Evolutionary conservation across 2,888 invertebrate species (phyloP), one percentile per base, ranked within the genome.

Genomic region (Muscina levida): DNA sequence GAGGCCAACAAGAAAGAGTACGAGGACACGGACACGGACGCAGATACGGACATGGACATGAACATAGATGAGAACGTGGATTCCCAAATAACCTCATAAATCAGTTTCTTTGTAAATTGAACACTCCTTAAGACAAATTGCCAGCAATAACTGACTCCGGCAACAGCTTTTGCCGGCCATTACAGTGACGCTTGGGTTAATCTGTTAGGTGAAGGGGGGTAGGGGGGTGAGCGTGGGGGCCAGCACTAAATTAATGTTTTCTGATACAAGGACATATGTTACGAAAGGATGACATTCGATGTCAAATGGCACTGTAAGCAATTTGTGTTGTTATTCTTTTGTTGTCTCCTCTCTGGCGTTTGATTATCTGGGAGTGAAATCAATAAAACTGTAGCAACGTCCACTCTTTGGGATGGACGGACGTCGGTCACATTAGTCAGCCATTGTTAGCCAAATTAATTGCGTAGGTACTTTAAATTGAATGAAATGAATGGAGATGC

Each of bases 1-100:
- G 37, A 37, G 37, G 37, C 37, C 37, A 37, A 37, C 37, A 6
- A 51, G 51, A 10, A 22, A 22, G 19, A n/a, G n/a, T n/a, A n/a
- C n/a, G n/a, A n/a, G n/a, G n/a, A n/a, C n/a, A n/a, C n/a, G n/a
- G n/a, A n/a, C n/a, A n/a, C 31, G 31, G 8, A 31, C 31, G 31
- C 8, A 8, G 31, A 31, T 8, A 8, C 8, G 31, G 31, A 31
- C 31, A 8, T 31, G 31, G 8, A 31, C 31, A 31, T 73, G 77
- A 8, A 68, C 70, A 70, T 73, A 73, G 37, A 15, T 46, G 66
- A 22, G 37, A 37, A 78, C 77, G 77, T 78, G 77, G 53, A 56
- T 65, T 56, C 68, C 37, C 73, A 73, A 73, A 46, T 46, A 26
- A 37, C n/a, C 56, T 8, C 56, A 78, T 78, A 70, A 70, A 78